Conservation (phyloP, 2,888 invertebrate genomes). For the Acrobeloides nanus region DNA sequence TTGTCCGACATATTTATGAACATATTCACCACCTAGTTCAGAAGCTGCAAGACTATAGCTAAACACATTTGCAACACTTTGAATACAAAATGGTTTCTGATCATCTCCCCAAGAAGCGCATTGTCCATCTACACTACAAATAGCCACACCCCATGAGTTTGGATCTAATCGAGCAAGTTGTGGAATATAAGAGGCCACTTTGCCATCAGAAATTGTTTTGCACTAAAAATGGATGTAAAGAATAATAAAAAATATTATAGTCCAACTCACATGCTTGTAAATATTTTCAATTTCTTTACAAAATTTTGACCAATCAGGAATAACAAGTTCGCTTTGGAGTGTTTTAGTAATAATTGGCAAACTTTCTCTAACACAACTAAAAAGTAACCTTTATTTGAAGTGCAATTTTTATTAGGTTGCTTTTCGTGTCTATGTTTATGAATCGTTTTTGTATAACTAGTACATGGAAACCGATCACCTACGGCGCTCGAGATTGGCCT, state of each 20-base stretch:
- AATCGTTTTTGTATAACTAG: no score
- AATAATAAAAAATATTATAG: not conserved
- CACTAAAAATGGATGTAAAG: constrained; percentile 14
- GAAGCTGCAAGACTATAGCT: constrained; percentile 81
- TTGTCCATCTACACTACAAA: constrained; percentile 55
- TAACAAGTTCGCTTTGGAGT: constrained; percentile 69
- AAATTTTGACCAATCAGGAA: constrained; percentile 85
- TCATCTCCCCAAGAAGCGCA: constrained; percentile 83
- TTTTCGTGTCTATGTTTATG: no score
- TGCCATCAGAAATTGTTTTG: constrained; percentile 21
- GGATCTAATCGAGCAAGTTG: constrained; percentile 75
- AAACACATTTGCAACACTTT: constrained; percentile 71
- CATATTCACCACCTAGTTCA: constrained; percentile 76
- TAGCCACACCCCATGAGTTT: constrained; percentile 79
- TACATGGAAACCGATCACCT: no score
- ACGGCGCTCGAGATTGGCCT: no score
- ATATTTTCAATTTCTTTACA: constrained; percentile 84
- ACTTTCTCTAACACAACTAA: constrained; percentile 23
- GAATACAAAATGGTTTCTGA: constrained; percentile 80
- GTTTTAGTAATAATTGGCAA: constrained; percentile 37
- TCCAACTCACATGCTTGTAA: constrained; percentile 78
- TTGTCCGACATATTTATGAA: constrained; percentile 87
- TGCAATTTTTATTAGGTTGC: no score
- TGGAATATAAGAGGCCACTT: constrained; percentile 71
- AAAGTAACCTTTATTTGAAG: no score